Evolutionary conservation across 1,140 invertebrate species (phyloP), one percentile per base, ranked within the genome.

Genomic region (Papilio xuthus): DNA sequence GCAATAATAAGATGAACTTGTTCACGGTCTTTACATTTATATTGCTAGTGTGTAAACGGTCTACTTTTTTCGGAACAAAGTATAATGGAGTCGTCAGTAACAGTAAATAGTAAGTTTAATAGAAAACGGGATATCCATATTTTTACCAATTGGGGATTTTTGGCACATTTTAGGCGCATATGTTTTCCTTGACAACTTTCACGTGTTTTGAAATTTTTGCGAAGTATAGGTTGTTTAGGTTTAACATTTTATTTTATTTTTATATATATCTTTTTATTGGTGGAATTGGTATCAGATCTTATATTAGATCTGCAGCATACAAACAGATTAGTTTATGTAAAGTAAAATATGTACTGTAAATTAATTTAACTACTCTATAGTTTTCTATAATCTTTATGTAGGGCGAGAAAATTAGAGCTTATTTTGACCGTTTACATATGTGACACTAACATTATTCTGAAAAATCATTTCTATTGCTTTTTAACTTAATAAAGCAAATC

Each of bases 1-100:
- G 50, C n/a, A 13, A 69, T 37, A 85, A 80, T 87, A 85, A 87
- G 82, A 79, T 79, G 77, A 73, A 78, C 83, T 85, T 90, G 89
- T 88, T 88, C 90, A 88, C 88, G 83, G 80, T 71, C 83, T 87
- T 85, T 81, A 82, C 86, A 87, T 87, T 75, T 81, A 80, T 84
- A 74, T 74, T 74, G 85, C 81, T 82, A 70, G 56, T 81, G 80
- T 74, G 80, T 42, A 72, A 77, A 80, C 82, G 82, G 78, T 82
- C 80, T 37, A 85, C 80, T 84, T 84, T 78, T 77, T 74, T 70
- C 7, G 12, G 67, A 82, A 50, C 74, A 79, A 56, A 82, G 50
- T 72, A 69, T 20, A 73, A 70, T 84, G 73, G 81, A 84, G 80
- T 50, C 70, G 53, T 42, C 23, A 7, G 23, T n/a, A 56, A 9